Evolutionary conservation across 2,888 invertebrate species (phyloP), one percentile per base, ranked within the genome.

Genomic region (Drosophila niveifrons): DNA sequence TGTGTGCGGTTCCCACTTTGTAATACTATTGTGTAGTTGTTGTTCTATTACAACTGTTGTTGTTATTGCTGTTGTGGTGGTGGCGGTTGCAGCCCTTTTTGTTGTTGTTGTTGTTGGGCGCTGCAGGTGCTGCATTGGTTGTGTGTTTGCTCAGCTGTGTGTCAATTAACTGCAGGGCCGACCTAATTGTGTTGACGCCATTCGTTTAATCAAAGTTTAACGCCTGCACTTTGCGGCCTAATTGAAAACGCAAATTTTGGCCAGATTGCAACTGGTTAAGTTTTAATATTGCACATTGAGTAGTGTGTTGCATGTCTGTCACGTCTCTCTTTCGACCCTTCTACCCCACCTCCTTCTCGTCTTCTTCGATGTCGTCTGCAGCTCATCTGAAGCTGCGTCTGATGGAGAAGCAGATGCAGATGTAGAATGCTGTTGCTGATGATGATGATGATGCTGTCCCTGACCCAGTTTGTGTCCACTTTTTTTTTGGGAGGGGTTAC

Each of bases 121-220:
- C 10, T 50, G 63, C 66, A 55, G 57, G 55, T 65, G 65, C 46
- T 56, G 72, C 68, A 66, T 36, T 47, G 57, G 65, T 43, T 18
- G 55, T 83, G 55, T 83, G 69, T 81, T 81, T 72, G 67, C 43
- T 68, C 73, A 81, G 66, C 67, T 78, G 82, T 50, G 57, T 75
- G 68, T 75, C 82, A 82, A 83, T 83, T 83, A 88, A 88, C 73
- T 80, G 80, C 75, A 66, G 75, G 50, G 48, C 31, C 69, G 71
- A 74, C 76, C 88, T 72, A 87, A 87, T 78, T 83, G 82, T 75
- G 82, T 84, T 83, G 87, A 78, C 73, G 87, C 82, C 70, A 74
- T 70, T 53, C 71, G 70, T 67, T 82, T 88, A 73, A 85, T 82
- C 88, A 75, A 71, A 80, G 66, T 82, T 85, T 82, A 79, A 82